Percentiles rank a stretch among this genome's conserved stretches.
Conservation (phyloP, 2,888 invertebrate species). For the Torymus texanus region DNA sequence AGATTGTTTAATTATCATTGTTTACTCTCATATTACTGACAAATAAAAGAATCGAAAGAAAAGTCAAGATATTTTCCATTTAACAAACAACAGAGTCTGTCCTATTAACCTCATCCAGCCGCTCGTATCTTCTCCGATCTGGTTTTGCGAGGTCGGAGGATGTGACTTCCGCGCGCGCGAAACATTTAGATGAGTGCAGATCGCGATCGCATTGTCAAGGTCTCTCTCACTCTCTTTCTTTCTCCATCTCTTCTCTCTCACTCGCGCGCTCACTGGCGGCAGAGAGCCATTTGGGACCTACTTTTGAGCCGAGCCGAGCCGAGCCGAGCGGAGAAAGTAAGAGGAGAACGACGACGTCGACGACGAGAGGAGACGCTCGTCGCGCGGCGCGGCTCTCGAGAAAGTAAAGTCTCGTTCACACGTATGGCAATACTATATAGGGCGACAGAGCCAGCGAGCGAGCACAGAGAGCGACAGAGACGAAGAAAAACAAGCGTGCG, state of each 20-base stretch:
- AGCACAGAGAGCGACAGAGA: slow-evolving; percentile 3
- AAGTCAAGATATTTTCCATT: too few species aligned
- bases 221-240: slow-evolving; percentile 20
- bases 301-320: slow-evolving; percentile 66
- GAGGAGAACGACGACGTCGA: slow-evolving; percentile 59
- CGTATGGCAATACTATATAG: slow-evolving; percentile 63
- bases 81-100: too few species aligned
- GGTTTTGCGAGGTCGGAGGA: neutral
- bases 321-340: slow-evolving; percentile 68
- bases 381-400: slow-evolving; percentile 64
- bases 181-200: slow-evolving; percentile 25
- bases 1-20: too few species aligned
- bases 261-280: neutral
- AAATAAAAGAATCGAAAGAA: too few species aligned
- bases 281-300: slow-evolving; percentile 72
- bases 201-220: slow-evolving; percentile 38
- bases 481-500: slow-evolving; percentile 3
- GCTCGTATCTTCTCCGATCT: too few species aligned
- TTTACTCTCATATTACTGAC: too few species aligned
- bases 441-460: slow-evolving; percentile 55
- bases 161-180: neutral
- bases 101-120: too few species aligned
- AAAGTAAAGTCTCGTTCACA: slow-evolving; percentile 68
- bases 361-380: slow-evolving; percentile 61
- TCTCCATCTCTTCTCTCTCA: neutral